Evolutionary conservation across 2,797 vertebrate species (phyloP).

Genomic region (Notolabrus celidotus): DNA sequence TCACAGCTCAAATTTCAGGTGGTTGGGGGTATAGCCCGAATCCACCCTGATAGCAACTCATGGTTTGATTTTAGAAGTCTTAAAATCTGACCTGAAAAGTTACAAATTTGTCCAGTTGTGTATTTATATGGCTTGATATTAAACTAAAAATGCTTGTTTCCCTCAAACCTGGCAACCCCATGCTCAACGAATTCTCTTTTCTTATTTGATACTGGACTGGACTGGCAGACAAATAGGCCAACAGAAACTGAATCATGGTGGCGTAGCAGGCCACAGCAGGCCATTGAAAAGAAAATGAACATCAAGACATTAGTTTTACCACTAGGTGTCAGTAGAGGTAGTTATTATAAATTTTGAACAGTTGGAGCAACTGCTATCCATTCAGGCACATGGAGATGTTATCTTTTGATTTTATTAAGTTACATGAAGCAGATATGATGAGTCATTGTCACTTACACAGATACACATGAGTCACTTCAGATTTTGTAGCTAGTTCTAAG

Average conservation of each 20-base stretch:
- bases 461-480: no score
- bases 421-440: neutral
- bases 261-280: neutral
- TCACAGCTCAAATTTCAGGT: no score
- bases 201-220: constrained; percentile 23
- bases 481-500: neutral
- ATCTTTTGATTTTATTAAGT: neutral
- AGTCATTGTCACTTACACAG: neutral
- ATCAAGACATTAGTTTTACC: constrained; percentile 4
- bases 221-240: constrained; percentile 49
- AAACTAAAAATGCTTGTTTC: neutral
- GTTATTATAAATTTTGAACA: neutral
- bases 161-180: constrained; percentile 55
- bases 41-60: no score
- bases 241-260: constrained; percentile 13
- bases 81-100: no score
- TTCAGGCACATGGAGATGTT: neutral
- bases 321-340: constrained; percentile 45
- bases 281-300: neutral
- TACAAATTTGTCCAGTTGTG: no score
- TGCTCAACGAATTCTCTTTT: neutral
- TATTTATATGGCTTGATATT: no score
- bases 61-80: no score
- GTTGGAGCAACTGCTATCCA: neutral
- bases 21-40: no score